phyloP scores from a whole-genome alignment of 2,797 vertebrate species.

The Dallia pectoralis region DNA sequence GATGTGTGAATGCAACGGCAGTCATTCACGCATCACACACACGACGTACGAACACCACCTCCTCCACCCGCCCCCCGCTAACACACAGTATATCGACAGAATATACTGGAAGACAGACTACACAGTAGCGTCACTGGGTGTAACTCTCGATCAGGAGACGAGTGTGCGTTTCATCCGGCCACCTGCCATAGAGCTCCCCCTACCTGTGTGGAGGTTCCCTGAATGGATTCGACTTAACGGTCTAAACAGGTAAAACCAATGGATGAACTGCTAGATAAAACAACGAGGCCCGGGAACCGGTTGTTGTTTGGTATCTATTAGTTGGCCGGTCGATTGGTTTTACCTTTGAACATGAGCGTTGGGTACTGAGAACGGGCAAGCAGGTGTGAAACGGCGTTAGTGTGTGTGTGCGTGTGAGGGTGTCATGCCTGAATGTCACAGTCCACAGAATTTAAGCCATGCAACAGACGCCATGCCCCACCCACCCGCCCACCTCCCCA shows the following conservation, averaged over 20 bases:
- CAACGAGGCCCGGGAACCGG: conserved; percentile 41
- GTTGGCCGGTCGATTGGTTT: conserved; percentile 60
- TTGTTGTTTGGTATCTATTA: conserved; percentile 51
- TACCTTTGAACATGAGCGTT: conserved; percentile 73
- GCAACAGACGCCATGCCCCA: too few relatives aligned
- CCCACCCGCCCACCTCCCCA: too few relatives aligned
- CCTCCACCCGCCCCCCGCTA: conserved; percentile 25
- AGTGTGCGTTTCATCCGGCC: conserved; percentile 42
- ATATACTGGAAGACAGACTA: conserved; percentile 65
- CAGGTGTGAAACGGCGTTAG: conserved; percentile 56
- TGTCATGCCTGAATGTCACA: conserved; percentile 54
- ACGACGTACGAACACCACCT: conserved; percentile 59
- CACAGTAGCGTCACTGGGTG: conserved; percentile 67
- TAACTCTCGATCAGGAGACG: conserved; percentile 61
- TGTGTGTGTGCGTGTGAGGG: conserved; percentile 50
- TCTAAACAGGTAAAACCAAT: conserved; percentile 63
- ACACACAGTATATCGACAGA: conserved; percentile 53
- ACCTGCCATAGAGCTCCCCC: conserved; percentile 77
- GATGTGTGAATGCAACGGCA: conserved; percentile 74
- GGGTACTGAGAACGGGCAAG: conserved; percentile 70
- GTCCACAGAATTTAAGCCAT: conserved; percentile 57
- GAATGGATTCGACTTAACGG: conserved; percentile 46
- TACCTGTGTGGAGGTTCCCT: conserved; percentile 73
- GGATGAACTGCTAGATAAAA: conserved; percentile 65
- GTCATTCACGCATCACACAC: conserved; percentile 75